Evolutionary conservation across 1,140 invertebrate genomes (phyloP).

Genomic region (Micrasema minimum): DNA sequence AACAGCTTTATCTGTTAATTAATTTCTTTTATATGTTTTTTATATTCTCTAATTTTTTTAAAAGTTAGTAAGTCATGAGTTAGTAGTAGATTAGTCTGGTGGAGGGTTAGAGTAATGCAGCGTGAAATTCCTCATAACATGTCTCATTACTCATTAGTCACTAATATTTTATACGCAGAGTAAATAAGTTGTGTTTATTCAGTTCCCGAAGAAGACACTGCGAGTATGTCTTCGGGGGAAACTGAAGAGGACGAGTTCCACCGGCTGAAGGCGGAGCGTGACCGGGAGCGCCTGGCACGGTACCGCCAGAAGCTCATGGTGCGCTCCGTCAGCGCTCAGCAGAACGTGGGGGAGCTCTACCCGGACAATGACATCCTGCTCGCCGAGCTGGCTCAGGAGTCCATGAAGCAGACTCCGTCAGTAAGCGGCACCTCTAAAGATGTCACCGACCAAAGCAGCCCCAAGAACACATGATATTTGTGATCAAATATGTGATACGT

Average conservation of each 20-base stretch:
- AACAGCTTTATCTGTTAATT: too few species aligned
- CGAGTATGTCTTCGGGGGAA: constrained; percentile 33
- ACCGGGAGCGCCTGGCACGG: constrained; percentile 60
- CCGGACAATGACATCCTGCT: constrained; percentile 48
- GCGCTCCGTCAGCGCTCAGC: constrained; percentile 64
- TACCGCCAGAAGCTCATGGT: constrained; percentile 64
- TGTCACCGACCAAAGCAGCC: constrained; percentile 15
- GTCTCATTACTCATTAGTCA: too few species aligned
- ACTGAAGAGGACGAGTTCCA: constrained; percentile 59
- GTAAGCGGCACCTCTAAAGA: background rate
- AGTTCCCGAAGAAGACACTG: constrained; percentile 49
- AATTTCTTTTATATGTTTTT: too few species aligned
- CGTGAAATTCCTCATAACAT: too few species aligned
- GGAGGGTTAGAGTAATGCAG: too few species aligned
- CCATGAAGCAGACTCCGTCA: constrained; percentile 12
- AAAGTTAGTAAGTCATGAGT: too few species aligned
- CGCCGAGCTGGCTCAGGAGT: constrained; percentile 42
- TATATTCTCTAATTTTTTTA: too few species aligned
- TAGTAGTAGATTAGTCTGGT: too few species aligned
- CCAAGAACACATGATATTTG: constrained; percentile 28
- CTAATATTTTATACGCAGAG: too few species aligned
- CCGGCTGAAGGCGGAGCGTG: constrained; percentile 59
- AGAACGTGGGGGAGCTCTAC: constrained; percentile 54
- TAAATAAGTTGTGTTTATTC: too few species aligned
- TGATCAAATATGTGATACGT: too few species aligned